A percentile compares a stretch with the other conserved stretches of the same genome.
Conservation (phyloP, 2,113 vertebrate genomes). For the Mesocricetus auratus region DNA sequence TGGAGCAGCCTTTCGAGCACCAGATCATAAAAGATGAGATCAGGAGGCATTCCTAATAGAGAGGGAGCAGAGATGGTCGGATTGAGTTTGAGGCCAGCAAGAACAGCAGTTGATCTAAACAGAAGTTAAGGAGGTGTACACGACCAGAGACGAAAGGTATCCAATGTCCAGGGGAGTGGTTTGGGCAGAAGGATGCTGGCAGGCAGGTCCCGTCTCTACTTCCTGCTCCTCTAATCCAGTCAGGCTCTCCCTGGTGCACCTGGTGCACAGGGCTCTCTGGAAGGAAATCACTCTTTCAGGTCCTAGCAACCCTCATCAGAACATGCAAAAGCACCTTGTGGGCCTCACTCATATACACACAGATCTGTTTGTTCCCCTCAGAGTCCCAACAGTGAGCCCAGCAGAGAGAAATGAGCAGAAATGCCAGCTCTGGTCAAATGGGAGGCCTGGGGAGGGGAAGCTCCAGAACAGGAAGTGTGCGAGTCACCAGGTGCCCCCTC, state of each 20-base stretch:
- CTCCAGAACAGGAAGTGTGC: background rate
- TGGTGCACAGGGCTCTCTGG: background rate
- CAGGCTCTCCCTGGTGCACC: background rate
- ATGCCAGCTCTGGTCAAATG: background rate
- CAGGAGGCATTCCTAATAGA: background rate
- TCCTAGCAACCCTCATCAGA: background rate
- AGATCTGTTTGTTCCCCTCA: too few species aligned
- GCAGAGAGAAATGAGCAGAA: background rate
- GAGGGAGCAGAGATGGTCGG: background rate
- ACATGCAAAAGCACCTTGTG: background rate
- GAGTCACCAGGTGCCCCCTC: background rate
- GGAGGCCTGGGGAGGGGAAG: background rate
- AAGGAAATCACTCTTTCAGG: background rate
- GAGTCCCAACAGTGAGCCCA: background rate
- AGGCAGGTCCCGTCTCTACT: background rate
- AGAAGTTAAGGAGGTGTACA: background rate
- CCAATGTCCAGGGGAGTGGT: background rate
- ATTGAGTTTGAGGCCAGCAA: background rate
- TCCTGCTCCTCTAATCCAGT: background rate
- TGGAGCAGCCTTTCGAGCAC: conserved; percentile 1
- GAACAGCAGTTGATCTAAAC: background rate
- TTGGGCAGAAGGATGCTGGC: background rate
- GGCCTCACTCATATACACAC: background rate
- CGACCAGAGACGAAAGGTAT: background rate
- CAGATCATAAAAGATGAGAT: background rate